phyloP scores from a whole-genome alignment of 2,888 invertebrate species.

The Erannis defoliaria region DNA sequence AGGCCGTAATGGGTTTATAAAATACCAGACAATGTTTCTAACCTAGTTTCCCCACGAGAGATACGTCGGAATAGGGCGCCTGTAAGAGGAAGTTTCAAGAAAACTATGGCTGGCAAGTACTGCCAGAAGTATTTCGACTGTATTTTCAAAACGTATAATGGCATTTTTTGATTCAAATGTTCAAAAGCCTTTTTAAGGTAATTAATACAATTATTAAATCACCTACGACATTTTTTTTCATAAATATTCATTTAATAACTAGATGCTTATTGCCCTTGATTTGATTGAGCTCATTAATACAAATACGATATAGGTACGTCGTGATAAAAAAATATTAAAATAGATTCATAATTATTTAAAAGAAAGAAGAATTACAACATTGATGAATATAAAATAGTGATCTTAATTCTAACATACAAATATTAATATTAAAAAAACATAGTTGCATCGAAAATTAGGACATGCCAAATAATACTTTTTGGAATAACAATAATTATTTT shows the following conservation, averaged over 20 bases:
- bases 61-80: no score
- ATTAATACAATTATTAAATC: neutral
- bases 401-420: neutral
- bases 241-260: neutral
- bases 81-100: no score
- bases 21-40: no score
- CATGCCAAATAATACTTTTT: constrained; percentile 46
- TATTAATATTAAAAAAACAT: constrained; percentile 27
- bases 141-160: no score
- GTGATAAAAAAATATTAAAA: constrained; percentile 6
- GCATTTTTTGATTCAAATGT: neutral
- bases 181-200: neutral
- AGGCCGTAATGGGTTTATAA: no score
- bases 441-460: constrained; percentile 26
- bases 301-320: neutral
- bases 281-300: constrained; percentile 37
- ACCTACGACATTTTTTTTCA: neutral
- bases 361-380: constrained; percentile 10
- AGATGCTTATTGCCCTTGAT: constrained; percentile 26
- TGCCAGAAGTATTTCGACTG: no score
- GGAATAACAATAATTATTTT: constrained; percentile 35
- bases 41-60: no score
- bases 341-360: constrained; percentile 2
- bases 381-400: neutral
- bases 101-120: no score